Evolutionary conservation across 2,113 vertebrate species (phyloP).

Genomic region (Mixornis gularis): DNA sequence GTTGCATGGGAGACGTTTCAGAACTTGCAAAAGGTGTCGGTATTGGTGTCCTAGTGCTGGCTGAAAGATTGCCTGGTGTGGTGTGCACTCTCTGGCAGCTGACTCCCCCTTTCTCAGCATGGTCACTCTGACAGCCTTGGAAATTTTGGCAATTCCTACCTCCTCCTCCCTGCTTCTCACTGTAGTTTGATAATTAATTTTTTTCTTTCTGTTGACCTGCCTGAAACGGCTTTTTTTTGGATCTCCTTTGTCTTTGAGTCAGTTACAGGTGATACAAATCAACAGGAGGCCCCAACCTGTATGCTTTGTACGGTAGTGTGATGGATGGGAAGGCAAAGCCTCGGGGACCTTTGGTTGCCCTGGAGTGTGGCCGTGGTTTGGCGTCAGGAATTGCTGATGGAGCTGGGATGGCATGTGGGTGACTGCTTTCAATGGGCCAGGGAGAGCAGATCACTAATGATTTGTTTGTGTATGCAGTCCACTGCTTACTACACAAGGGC

Average conservation of each 20-base stretch:
- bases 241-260: not conserved
- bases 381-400: not conserved
- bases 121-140: not conserved
- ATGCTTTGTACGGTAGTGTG: not conserved
- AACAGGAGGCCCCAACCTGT: not conserved
- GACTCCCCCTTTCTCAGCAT: not conserved
- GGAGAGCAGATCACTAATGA: not conserved
- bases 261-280: not conserved
- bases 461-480: not conserved
- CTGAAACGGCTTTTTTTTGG: not conserved
- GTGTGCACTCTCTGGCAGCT: not conserved
- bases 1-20: not conserved
- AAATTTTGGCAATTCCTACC: not conserved
- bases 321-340: not conserved
- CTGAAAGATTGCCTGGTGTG: not conserved
- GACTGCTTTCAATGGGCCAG: not conserved
- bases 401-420: not conserved
- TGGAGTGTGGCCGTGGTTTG: not conserved
- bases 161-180: not conserved
- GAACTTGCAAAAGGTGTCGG: not conserved
- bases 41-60: not conserved
- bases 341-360: rapidly evolving
- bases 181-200: not conserved
- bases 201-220: not conserved
- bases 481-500: not conserved